Conservation (phyloP, 2,113 vertebrate genomes). For the Chionomys nivalis region DNA sequence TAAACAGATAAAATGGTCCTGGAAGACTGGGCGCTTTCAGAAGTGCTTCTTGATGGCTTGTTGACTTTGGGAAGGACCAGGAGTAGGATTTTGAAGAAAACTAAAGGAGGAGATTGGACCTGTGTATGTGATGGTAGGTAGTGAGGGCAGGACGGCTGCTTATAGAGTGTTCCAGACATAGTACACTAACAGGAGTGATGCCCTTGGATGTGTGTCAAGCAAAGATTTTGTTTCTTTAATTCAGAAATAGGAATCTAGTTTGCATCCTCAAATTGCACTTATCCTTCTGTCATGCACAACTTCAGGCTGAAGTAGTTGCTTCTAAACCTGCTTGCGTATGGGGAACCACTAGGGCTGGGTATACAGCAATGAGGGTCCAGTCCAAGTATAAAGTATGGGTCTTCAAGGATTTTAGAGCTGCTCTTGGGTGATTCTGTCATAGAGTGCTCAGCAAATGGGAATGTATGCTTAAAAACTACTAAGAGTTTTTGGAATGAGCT, state of each 20-base stretch:
- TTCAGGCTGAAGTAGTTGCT: background rate
- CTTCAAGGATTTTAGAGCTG: background rate
- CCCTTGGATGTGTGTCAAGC: background rate
- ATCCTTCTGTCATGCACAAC: background rate
- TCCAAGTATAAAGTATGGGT: background rate
- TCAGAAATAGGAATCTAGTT: slow-evolving; percentile 4
- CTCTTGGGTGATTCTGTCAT: background rate
- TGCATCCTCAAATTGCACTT: background rate
- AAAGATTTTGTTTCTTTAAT: background rate
- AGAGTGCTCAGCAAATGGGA: background rate
- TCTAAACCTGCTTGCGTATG: background rate
- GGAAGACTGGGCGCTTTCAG: background rate
- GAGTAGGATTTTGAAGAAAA: background rate
- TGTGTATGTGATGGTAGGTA: background rate
- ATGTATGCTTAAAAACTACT: background rate
- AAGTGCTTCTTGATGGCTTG: background rate
- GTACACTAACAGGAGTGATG: background rate
- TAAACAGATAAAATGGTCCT: background rate
- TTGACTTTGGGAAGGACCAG: background rate
- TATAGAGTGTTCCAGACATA: background rate
- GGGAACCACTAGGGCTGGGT: background rate
- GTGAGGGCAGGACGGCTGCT: background rate
- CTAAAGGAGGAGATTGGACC: background rate
- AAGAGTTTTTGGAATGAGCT: background rate
- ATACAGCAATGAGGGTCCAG: background rate